Percentiles rank a stretch among this genome's conserved stretches.
Conservation (phyloP, 2,888 invertebrate genomes). For the Drosophila subsilvestris region DNA sequence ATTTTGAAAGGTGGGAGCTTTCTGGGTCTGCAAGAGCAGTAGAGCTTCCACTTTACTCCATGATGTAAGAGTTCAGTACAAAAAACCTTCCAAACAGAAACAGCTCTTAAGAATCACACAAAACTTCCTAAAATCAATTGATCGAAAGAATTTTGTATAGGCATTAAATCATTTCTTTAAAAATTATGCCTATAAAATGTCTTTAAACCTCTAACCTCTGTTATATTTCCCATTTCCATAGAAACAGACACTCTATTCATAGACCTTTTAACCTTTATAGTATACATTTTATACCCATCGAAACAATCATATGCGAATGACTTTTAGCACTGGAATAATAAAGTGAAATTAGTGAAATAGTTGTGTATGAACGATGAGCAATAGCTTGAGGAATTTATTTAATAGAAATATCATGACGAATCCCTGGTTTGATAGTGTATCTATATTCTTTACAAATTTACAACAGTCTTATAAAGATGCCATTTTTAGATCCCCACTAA, state of each 20-base stretch:
- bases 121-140: too few species aligned
- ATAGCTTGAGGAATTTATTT: background rate
- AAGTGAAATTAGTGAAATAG: background rate
- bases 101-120: too few species aligned
- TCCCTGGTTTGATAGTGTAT: conserved; percentile 4
- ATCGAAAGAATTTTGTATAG: too few species aligned
- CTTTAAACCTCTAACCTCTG: background rate
- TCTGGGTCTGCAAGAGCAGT: too few species aligned
- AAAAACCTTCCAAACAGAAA: too few species aligned
- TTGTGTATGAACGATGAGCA: background rate
- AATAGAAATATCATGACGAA: background rate
- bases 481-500: conserved; percentile 21
- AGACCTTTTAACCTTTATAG: background rate
- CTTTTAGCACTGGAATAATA: background rate
- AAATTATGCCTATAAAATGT: background rate
- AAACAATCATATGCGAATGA: background rate
- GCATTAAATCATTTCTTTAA: too few species aligned
- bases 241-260: background rate
- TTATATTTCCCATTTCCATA: background rate
- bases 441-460: conserved; percentile 16
- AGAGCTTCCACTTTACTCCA: too few species aligned
- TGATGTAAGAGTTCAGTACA: too few species aligned
- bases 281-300: background rate
- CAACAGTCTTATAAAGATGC: conserved; percentile 21
- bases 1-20: background rate